These are phyloP conservation scores for Conops quadrifasciatus DNA, from an alignment of 2,888 invertebrate genomes.

Conservation along the genomic window DNA sequence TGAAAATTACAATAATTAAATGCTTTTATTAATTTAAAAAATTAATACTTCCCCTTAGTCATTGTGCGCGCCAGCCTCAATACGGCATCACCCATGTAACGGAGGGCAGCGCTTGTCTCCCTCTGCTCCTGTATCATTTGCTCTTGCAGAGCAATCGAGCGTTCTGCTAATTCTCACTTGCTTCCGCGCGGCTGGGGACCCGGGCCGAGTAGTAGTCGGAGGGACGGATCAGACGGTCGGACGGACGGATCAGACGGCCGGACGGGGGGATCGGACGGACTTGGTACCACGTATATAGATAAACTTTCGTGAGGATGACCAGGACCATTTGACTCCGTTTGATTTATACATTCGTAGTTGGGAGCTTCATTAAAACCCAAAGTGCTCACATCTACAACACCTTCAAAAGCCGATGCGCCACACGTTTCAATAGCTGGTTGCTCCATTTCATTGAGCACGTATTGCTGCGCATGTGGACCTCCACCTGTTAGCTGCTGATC, in stretches of 20 bases:
- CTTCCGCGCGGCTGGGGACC: not conserved
- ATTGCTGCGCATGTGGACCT: not conserved
- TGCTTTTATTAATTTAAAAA: too few species aligned
- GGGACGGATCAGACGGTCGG: too few species aligned
- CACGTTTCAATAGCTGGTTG: not conserved
- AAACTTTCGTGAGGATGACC: too few species aligned
- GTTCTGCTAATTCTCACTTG: not conserved
- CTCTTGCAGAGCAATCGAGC: conserved; percentile 3
- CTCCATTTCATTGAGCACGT: not conserved
- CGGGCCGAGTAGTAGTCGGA: not conserved
- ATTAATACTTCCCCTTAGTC: too few species aligned
- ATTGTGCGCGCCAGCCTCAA: not conserved
- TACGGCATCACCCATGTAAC: not conserved
- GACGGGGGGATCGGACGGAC: too few species aligned
- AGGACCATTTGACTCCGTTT: too few species aligned
- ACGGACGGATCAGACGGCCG: too few species aligned
- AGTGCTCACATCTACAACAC: not conserved
- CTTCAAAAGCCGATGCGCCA: not conserved
- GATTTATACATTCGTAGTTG: too few species aligned
- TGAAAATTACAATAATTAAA: too few species aligned
- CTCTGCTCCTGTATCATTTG: not conserved
- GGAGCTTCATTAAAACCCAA: not conserved
- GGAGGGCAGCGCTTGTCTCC: not conserved
- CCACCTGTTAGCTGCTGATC: not conserved
- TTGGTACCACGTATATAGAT: too few species aligned